Evolutionary conservation across 2,888 invertebrate genomes (phyloP), one percentile per base, ranked within the genome.

Genomic region (Melanostoma mellinum): DNA sequence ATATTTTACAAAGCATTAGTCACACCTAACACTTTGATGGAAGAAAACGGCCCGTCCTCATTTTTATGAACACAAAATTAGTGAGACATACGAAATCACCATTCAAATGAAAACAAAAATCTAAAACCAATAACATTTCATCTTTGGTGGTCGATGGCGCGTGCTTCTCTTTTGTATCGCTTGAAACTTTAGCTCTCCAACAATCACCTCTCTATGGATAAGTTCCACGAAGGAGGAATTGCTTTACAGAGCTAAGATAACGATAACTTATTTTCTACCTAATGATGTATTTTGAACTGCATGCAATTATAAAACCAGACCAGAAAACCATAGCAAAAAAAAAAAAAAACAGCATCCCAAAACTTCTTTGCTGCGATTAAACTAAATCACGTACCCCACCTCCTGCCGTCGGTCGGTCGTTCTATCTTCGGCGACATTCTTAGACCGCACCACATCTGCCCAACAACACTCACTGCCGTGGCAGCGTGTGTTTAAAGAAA

Each of bases 261-360:
- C 68, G 74, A 79, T 79, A 68, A 74, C 56, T 79, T 61, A 61
- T 79, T 77, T 73, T 69, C 68, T 5, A 9, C 68, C 68, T 71
- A 82, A 77, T 77, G 76, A 77, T 73, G 68, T 82, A 68, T 81
- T 76, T 68, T 67, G 50, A 76, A 77, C 76, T 61, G 67, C 72
- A 77, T 73, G 81, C 72, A 82, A 82, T 82, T 82, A 77, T 72
- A 76, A 81, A 76, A 73, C 76, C 76, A 72, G 81, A 81, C 65
- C 68, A 61, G 35, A 20, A 35, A 20, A 20, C 20, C 20, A 20
- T 20, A 20, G 63, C 36, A 10, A 6, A 33, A 8, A 38, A 55
- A 36, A 40, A 52, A 36, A 42, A 53, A 56, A 61, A 53, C 56
- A 58, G 36, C 55, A 61, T 72, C 65, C 72, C 6, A 46, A 78